phyloP scores from a whole-genome alignment of 2,113 vertebrate species.

The Oriolus oriolus region DNA sequence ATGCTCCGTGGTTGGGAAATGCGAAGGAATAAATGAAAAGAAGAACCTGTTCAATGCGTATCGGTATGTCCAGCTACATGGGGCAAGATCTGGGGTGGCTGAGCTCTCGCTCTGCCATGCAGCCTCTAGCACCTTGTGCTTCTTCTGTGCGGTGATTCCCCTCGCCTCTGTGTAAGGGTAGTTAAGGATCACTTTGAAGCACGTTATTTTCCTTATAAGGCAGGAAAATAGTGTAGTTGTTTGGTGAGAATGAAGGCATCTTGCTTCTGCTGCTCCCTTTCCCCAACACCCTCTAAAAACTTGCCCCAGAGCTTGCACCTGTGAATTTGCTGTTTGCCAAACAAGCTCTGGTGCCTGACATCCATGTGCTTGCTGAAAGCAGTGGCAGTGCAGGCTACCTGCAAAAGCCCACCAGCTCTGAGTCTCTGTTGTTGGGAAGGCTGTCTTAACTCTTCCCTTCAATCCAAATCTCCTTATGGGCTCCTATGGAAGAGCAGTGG shows the following conservation, averaged over 20 bases:
- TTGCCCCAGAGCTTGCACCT: background rate
- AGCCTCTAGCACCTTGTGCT: background rate
- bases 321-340: background rate
- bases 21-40: conserved; percentile 83
- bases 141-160: background rate
- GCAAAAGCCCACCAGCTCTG: background rate
- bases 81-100: background rate
- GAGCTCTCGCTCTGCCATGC: background rate
- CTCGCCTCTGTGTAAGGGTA: background rate
- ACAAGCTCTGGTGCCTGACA: background rate
- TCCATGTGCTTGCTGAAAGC: background rate
- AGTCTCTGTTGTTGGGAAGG: rapidly evolving
- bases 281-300: background rate
- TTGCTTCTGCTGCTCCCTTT: background rate
- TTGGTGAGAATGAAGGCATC: background rate
- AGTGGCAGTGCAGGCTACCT: background rate
- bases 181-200: background rate
- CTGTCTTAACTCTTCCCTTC: background rate
- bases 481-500: background rate
- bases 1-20: conserved; percentile 72
- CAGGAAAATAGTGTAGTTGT: background rate
- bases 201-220: background rate
- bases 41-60: conserved; percentile 91
- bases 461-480: rapidly evolving
- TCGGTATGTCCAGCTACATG: conserved; percentile 65